Base-by-base conservation (phyloP, 1,140 invertebrate genomes). In the Eufriesea mexicana region DNA sequence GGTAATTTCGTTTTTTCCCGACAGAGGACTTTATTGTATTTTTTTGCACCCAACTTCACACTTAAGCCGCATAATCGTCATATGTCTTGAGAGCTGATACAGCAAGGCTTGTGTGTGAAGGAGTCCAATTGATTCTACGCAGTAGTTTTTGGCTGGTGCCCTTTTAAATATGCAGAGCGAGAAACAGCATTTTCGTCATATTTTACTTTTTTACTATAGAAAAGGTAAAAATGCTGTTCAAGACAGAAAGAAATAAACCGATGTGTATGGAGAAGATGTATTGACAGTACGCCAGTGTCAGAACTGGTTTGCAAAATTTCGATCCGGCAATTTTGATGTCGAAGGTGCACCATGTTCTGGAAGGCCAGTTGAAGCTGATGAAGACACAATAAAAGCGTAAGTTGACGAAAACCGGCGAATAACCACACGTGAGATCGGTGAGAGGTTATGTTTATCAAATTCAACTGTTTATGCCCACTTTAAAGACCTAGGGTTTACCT, bases 181-280 rank as follows among this genome's bases (percentile, higher is more conserved):
- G n/a, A n/a, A n/a, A n/a, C n/a, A n/a, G n/a, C n/a, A n/a, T n/a
- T n/a, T n/a, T n/a, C n/a, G n/a, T n/a, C n/a, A n/a, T n/a, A n/a
- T n/a, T n/a, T n/a, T n/a, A n/a, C 59, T 42, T 45, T 62, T 75
- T 75, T 75, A 64, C 45, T 64, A 64, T 35, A n/a, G 73, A 64
- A 51, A 62, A 64, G 45, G 57, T 64, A 75, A 75, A 75, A 45
- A 75, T 75, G 73, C 59, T 75, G n/a, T n/a, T n/a, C n/a, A n/a
- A n/a, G n/a, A n/a, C n/a, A n/a, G n/a, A n/a, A n/a, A n/a, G n/a
- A n/a, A 72, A 64, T 64, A 35, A 35, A 35, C 61, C 25, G 74
- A 77, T 77, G 28, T 77, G 74, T 42, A 77, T 77, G 74, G 51
- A 67, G 61, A 64, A 64, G 61, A 35, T 35, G 61, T 64, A 25